These are phyloP conservation scores for Chamaetylas fuelleborni DNA, from an alignment of 2,113 vertebrate genomes.

Conservation along the genomic window DNA sequence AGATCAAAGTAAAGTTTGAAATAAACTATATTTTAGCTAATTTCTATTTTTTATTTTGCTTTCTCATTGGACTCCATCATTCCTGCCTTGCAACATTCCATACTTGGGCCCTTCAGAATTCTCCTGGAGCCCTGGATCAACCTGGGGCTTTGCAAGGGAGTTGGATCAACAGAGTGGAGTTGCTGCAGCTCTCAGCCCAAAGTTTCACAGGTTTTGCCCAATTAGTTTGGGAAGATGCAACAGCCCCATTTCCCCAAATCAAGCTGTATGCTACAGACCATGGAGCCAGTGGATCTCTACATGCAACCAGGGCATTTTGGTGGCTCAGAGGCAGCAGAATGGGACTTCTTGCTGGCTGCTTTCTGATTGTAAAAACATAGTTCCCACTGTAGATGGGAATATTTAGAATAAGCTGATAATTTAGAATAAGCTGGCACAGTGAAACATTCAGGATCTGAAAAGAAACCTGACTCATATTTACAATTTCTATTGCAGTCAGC, in stretches of 20 bases:
- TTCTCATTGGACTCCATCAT: background rate
- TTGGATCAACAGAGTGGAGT: background rate
- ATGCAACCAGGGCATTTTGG: background rate
- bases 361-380: background rate
- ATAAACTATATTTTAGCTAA: background rate
- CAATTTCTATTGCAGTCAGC: background rate
- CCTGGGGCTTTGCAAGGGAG: background rate
- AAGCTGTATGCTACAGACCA: background rate
- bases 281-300: background rate
- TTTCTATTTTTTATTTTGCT: background rate
- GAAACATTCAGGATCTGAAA: background rate
- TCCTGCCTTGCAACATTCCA: background rate
- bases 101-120: background rate
- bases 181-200: background rate
- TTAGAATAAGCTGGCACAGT: background rate
- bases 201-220: background rate
- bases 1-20: background rate
- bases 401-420: background rate
- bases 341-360: background rate
- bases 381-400: background rate
- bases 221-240: background rate
- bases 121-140: background rate
- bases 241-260: accelerated
- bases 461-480: background rate
- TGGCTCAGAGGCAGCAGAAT: background rate